Percentiles rank a stretch among this genome's conserved stretches.
phyloP scores from a whole-genome alignment of 2,113 vertebrate genomes.

The Pteronura brasiliensis region DNA sequence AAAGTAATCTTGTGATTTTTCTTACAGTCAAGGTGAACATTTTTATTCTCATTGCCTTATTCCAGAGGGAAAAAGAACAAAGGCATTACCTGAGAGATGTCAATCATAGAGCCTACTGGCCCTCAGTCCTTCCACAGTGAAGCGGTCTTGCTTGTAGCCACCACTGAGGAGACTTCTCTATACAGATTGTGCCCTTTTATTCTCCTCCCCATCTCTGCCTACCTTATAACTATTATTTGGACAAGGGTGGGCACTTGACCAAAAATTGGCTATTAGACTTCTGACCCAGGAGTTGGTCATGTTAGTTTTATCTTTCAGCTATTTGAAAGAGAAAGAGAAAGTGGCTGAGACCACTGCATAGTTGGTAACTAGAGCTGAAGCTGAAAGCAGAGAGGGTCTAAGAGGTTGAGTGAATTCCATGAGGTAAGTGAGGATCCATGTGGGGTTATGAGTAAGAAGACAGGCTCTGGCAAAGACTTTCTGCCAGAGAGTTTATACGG shows the following conservation, averaged over 20 bases:
- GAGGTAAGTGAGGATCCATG: background rate
- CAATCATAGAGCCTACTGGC: background rate
- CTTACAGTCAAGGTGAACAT: background rate
- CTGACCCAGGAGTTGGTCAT: background rate
- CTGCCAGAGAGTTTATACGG: background rate
- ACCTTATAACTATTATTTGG: background rate
- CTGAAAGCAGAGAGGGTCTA: background rate
- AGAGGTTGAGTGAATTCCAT: background rate
- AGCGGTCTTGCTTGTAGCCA: background rate
- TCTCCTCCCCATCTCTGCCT: background rate
- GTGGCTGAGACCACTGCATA: background rate
- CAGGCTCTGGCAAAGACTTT: background rate
- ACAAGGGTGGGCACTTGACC: background rate
- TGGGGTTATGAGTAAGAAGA: background rate
- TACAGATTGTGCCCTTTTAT: background rate
- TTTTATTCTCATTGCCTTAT: background rate
- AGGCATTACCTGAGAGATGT: background rate
- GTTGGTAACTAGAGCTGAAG: background rate
- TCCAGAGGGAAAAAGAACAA: background rate
- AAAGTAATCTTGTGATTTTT: constrained; percentile 8
- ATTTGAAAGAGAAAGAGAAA: background rate
- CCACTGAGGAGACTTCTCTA: background rate
- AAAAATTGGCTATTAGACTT: background rate
- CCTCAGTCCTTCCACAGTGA: background rate
- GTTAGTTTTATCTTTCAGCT: background rate